phyloP scores from a whole-genome alignment of 2,888 invertebrate species.

The Apodemia zela region DNA sequence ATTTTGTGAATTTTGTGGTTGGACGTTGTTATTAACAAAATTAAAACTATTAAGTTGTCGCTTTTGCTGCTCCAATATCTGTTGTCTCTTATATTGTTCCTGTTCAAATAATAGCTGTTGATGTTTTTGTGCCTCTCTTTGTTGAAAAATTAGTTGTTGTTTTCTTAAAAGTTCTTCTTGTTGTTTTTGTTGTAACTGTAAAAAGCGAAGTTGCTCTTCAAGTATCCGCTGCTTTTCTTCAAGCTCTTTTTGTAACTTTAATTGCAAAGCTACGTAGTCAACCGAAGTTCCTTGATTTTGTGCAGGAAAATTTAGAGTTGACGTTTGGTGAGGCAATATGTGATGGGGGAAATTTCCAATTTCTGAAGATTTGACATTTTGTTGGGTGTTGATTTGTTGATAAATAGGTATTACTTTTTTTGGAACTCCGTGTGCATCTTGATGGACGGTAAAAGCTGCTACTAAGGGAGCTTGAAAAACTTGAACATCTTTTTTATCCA shows the following conservation, averaged over 20 bases:
- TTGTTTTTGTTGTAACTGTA: conserved; percentile 84
- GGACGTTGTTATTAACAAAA: conserved; percentile 56
- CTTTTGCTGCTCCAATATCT: conserved; percentile 52
- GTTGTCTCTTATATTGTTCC: conserved; percentile 50
- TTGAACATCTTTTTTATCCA: conserved; percentile 86
- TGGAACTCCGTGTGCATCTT: conserved; percentile 89
- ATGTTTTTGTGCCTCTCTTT: conserved; percentile 65
- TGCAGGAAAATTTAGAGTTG: conserved; percentile 35
- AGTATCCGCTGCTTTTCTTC: conserved; percentile 85
- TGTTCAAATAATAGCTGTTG: conserved; percentile 49
- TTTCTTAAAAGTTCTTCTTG: conserved; percentile 85
- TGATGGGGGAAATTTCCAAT: conserved; percentile 35
- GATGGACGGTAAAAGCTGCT: conserved; percentile 92
- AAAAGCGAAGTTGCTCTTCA: conserved; percentile 84
- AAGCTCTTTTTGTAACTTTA: conserved; percentile 67
- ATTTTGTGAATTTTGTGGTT: conserved; percentile 44
- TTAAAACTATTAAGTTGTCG: conserved; percentile 36
- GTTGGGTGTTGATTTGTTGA: conserved; percentile 61
- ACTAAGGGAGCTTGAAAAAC: conserved; percentile 90
- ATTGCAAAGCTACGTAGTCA: conserved; percentile 59
- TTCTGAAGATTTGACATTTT: conserved; percentile 40
- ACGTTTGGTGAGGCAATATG: conserved; percentile 38
- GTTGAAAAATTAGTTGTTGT: conserved; percentile 80
- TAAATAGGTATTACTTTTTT: conserved; percentile 88
- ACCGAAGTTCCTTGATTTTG: conserved; percentile 38